Evolutionary conservation across 2,888 invertebrate genomes (phyloP).

Genomic region (Ecdyonurus torrentis): DNA sequence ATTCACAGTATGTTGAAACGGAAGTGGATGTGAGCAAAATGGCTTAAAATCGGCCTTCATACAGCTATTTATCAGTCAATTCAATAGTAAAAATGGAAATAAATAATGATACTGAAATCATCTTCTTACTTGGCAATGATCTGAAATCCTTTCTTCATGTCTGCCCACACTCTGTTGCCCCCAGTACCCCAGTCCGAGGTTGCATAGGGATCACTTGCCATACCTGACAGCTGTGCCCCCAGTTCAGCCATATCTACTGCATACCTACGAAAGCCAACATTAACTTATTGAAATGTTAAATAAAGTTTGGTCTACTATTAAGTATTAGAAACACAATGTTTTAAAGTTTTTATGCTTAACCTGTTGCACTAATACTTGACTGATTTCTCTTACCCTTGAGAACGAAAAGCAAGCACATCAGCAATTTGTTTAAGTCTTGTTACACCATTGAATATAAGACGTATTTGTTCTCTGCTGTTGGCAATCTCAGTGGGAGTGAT

Average conservation of each 20-base stretch:
- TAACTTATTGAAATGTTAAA: not conserved
- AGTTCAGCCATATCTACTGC: slow-evolving; percentile 37
- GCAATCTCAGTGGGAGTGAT: slow-evolving; percentile 37
- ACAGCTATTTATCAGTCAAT: no score
- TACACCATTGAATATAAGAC: slow-evolving; percentile 33
- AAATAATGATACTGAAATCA: no score
- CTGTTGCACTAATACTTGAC: not conserved
- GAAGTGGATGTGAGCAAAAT: no score
- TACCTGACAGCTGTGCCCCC: slow-evolving; percentile 31
- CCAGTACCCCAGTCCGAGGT: slow-evolving; percentile 27
- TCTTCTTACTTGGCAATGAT: slow-evolving; percentile 29
- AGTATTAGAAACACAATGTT: no score
- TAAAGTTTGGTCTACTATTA: no score
- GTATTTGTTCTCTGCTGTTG: slow-evolving; percentile 36
- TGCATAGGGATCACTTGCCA: slow-evolving; percentile 28
- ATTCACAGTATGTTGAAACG: no score
- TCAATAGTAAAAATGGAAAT: no score
- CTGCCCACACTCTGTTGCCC: slow-evolving; percentile 30
- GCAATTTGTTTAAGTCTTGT: slow-evolving; percentile 35
- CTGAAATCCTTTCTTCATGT: slow-evolving; percentile 35
- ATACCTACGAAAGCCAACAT: slow-evolving; percentile 18
- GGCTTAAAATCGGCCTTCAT: no score
- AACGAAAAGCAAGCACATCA: slow-evolving; percentile 28
- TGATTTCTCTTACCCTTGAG: slow-evolving; percentile 19
- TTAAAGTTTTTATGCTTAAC: not conserved